These are phyloP conservation scores for Labia minor DNA, from an alignment of 2,888 invertebrate genomes.

Conservation along the genomic window DNA sequence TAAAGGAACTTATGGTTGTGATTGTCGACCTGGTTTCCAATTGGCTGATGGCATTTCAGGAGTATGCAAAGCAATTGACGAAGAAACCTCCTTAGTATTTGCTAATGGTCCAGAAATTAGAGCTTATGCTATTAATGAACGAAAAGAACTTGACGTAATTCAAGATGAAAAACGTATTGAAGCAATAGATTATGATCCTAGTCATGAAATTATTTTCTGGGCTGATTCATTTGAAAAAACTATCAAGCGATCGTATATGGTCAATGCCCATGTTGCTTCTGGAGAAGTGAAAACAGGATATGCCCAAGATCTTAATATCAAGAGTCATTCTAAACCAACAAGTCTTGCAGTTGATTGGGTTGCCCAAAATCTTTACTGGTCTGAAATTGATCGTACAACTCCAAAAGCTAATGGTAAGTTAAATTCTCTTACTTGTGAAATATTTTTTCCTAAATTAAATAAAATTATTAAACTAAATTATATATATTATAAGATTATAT, in stretches of 20 bases:
- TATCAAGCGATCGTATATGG: constrained; percentile 84
- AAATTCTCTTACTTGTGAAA: neutral
- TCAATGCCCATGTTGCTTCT: constrained; percentile 61
- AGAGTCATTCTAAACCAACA: constrained; percentile 67
- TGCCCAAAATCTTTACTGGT: constrained; percentile 88
- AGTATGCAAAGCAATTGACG: constrained; percentile 62
- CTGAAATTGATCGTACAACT: constrained; percentile 67
- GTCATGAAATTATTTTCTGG: constrained; percentile 83
- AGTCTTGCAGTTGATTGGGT: constrained; percentile 90
- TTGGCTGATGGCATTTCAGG: constrained; percentile 66
- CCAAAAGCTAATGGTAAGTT: constrained; percentile 54
- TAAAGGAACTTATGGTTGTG: constrained; percentile 81
- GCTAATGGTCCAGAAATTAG: constrained; percentile 81
- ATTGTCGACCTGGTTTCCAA: constrained; percentile 72
- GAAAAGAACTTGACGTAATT: constrained; percentile 62
- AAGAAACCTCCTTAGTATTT: constrained; percentile 57
- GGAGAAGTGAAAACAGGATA: constrained; percentile 65
- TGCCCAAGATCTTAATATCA: constrained; percentile 78
- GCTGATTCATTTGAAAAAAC: constrained; percentile 84
- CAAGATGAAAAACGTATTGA: constrained; percentile 79
- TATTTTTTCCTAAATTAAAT: neutral
- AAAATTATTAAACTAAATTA: neutral
- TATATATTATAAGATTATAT: no score
- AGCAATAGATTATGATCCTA: constrained; percentile 81
- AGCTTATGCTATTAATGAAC: constrained; percentile 51